Conservation (phyloP, 2,113 vertebrate genomes). For the Asarcornis scutulata region DNA sequence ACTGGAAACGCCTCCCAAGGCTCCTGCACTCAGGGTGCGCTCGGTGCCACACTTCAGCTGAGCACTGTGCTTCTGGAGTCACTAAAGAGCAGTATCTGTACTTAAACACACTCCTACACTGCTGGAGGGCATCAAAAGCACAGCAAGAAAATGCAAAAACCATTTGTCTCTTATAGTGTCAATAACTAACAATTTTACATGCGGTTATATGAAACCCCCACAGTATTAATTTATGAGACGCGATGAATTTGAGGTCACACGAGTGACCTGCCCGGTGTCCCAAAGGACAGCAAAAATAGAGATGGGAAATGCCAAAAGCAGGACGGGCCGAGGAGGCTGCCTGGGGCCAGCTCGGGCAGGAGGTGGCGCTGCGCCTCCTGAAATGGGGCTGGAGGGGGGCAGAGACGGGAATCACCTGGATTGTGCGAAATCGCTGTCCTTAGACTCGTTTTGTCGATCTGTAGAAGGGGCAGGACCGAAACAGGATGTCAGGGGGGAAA, state of each 20-base stretch:
- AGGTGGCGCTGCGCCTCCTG: constrained; percentile 46
- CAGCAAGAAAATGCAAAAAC: accelerated
- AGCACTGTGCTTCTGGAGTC: accelerated
- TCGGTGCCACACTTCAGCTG: too few species aligned
- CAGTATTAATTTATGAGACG: accelerated
- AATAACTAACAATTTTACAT: accelerated
- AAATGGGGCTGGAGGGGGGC: background rate
- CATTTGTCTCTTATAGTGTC: background rate
- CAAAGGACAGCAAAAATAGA: accelerated
- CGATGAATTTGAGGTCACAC: accelerated
- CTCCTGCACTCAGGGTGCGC: accelerated
- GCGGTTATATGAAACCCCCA: accelerated
- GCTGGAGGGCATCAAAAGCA: accelerated
- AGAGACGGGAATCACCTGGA: background rate
- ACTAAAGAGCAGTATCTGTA: too few species aligned
- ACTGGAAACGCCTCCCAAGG: accelerated
- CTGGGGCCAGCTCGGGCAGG: background rate
- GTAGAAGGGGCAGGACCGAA: background rate
- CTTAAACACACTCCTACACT: accelerated
- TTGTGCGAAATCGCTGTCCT: background rate
- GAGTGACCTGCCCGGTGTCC: accelerated
- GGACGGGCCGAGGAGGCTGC: too few species aligned
- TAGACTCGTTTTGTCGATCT: too few species aligned
- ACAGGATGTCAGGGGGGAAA: background rate
- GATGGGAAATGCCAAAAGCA: accelerated